Evolutionary conservation across 2,113 vertebrate genomes (phyloP), one percentile per base, ranked within the genome.

Genomic region (Sardina pilchardus): DNA sequence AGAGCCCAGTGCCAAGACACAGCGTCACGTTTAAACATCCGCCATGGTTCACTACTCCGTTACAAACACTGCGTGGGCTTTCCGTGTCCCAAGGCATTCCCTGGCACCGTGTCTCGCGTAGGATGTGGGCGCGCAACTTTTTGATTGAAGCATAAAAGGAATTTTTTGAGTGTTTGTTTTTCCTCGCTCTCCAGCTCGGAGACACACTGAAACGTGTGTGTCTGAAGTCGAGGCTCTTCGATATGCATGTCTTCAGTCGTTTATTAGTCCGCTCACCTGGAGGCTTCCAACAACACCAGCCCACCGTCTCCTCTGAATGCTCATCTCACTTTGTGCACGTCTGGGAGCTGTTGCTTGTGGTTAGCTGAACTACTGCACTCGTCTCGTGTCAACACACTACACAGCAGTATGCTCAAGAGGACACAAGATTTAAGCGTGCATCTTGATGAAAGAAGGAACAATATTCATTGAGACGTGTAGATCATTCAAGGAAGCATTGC

Each of bases 101-200:
- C 71, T 78, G 71, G 71, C 9, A 16, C n/a, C 36, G 14, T 44
- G 81, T 44, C 42, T 45, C 0, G 30, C 26, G 5, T 36, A 34
- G 63, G 63, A 56, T 45, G 42, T 44, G n/a, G 56, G 43, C 34
- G 36, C 21, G 83, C 67, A 39, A 42, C n/a, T 30, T 83, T 45
- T 75, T 56, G 30, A 56, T 34, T 53, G 47, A 43, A 78, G 34
- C 71, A 78, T 12, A 78, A 36, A 30, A 78, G 71, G 71, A 78
- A 78, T 78, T 30, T 78, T 36, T 78, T 34, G 71, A 17, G 71
- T 78, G 71, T 78, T 78, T 78, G 71, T 78, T 30, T 78, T 75
- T 78, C 30, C 9, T 50, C 34, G 12, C 26, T 71, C 63, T 71
- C 63, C 26, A n/a, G 63, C 63, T 26, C 12, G 0, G 63, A 71